Evolutionary conservation across 2,797 vertebrate genomes (phyloP).

Genomic region (Oreochromis grahami): DNA sequence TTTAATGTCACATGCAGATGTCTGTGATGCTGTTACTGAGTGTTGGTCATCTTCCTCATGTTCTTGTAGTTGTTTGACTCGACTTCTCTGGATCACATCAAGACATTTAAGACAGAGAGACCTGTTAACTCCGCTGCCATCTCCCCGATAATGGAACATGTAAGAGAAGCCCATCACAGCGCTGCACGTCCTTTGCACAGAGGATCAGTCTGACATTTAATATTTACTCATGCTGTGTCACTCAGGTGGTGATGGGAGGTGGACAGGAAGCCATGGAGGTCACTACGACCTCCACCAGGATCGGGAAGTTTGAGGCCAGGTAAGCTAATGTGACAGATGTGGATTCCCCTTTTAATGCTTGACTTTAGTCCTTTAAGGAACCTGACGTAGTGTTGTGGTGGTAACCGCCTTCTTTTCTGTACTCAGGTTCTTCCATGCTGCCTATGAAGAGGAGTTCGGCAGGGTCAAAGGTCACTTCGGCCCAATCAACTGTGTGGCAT

Average conservation of each 20-base stretch:
- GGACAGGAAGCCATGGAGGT: constrained; percentile 99
- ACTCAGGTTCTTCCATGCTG: constrained; percentile 94
- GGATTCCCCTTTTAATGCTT: neutral
- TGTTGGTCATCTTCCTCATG: neutral
- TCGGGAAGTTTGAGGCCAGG: constrained; percentile 99
- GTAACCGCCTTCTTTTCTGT: neutral
- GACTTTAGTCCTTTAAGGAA: neutral
- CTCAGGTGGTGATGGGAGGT: constrained; percentile 94
- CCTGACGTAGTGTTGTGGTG: neutral
- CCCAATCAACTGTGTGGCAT: constrained; percentile 96
- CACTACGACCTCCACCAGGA: constrained; percentile 96
- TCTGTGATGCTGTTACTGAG: neutral
- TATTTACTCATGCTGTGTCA: neutral
- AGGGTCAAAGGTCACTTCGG: constrained; percentile 98
- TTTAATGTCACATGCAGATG: neutral
- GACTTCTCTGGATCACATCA: constrained; percentile 86
- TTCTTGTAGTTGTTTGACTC: constrained; percentile 86
- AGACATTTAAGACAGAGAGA: constrained; percentile 93
- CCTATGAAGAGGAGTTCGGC: constrained; percentile 96
- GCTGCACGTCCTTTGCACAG: neutral
- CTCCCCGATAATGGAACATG: constrained; percentile 94
- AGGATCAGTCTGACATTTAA: neutral
- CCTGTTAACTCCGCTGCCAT: constrained; percentile 96
- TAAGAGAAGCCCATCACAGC: constrained; percentile 61
- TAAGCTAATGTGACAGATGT: constrained; percentile 40